Percentiles rank a stretch among this genome's conserved stretches.
Evolutionary conservation across 2,113 vertebrate species (phyloP).

Genomic region (Rallus limicola): DNA sequence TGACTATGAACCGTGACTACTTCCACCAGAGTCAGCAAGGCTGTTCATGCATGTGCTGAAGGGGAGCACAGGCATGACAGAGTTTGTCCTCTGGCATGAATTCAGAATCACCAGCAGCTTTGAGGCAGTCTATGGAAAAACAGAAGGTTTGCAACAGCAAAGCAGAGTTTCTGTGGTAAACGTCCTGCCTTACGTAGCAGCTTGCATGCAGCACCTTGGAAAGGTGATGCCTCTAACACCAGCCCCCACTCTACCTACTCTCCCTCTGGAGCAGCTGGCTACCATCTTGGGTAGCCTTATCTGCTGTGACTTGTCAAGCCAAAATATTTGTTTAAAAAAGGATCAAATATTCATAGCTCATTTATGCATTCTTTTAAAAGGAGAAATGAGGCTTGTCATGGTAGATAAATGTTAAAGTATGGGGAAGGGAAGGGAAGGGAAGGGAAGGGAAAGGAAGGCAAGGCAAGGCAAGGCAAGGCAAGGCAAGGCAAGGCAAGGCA

Average conservation of each 20-base stretch:
- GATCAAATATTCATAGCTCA: slow-evolving; percentile 68
- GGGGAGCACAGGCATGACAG: fast-evolving
- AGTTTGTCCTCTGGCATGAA: background rate
- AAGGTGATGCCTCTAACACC: background rate
- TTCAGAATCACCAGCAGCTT: background rate
- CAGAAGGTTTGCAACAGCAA: background rate
- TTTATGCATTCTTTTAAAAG: slow-evolving; percentile 55
- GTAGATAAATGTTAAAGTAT: slow-evolving; percentile 45
- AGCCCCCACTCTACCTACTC: background rate
- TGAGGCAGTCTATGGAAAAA: background rate
- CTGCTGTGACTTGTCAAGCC: slow-evolving; percentile 53
- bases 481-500: too few species aligned
- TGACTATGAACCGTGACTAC: fast-evolving
- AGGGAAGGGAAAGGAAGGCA: background rate
- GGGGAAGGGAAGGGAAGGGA: background rate
- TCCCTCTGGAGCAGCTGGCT: slow-evolving; percentile 42
- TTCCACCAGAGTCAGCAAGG: fast-evolving
- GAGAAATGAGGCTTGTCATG: slow-evolving; percentile 47
- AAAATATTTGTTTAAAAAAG: slow-evolving; percentile 68
- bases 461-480: too few species aligned
- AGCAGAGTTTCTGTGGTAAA: fast-evolving
- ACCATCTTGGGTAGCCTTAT: slow-evolving; percentile 54
- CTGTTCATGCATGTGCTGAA: fast-evolving
- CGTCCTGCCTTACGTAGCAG: background rate
- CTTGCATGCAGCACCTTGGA: background rate